Percentiles rank a stretch among this genome's conserved stretches.
phyloP scores from a whole-genome alignment of 2,888 invertebrate genomes.

The Brachyptera risi region DNA sequence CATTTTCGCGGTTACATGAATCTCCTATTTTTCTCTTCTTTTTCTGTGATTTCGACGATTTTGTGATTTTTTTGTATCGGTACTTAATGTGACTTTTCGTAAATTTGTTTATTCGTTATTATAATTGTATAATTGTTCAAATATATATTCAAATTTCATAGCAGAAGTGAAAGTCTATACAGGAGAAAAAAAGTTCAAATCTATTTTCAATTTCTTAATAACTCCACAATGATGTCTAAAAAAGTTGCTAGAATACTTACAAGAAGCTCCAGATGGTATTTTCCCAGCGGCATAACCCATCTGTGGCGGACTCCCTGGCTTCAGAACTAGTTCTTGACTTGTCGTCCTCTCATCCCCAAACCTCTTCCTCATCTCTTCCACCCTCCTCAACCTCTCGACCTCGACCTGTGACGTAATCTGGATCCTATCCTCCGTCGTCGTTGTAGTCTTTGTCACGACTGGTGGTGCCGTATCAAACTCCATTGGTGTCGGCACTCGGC shows the following conservation, averaged over 20 bases:
- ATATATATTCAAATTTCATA: too few relatives aligned
- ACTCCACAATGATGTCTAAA: background rate
- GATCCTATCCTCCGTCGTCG: background rate
- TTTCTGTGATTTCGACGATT: too few relatives aligned
- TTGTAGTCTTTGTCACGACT: constrained; percentile 42
- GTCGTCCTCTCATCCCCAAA: constrained; percentile 37
- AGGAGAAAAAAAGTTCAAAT: background rate
- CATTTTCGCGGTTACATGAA: too few relatives aligned
- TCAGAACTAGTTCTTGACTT: constrained; percentile 42
- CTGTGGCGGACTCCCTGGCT: constrained; percentile 58
- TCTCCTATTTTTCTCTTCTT: too few relatives aligned
- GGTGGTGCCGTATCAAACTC: constrained; percentile 56
- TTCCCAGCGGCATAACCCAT: constrained; percentile 52
- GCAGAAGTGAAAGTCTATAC: too few relatives aligned
- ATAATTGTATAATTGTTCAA: too few relatives aligned
- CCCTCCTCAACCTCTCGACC: constrained; percentile 39
- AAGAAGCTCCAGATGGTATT: constrained; percentile 41
- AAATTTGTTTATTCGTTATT: too few relatives aligned
- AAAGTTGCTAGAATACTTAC: constrained; percentile 20
- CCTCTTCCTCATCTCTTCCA: constrained; percentile 41
- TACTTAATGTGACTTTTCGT: too few relatives aligned
- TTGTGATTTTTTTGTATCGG: too few relatives aligned
- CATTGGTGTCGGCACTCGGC: constrained; percentile 56
- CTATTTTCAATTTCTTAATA: background rate
- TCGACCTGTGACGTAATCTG: constrained; percentile 21